These are phyloP conservation scores for Rhombomys opimus DNA, from an alignment of 2,113 vertebrate species.

Conservation along the genomic window DNA sequence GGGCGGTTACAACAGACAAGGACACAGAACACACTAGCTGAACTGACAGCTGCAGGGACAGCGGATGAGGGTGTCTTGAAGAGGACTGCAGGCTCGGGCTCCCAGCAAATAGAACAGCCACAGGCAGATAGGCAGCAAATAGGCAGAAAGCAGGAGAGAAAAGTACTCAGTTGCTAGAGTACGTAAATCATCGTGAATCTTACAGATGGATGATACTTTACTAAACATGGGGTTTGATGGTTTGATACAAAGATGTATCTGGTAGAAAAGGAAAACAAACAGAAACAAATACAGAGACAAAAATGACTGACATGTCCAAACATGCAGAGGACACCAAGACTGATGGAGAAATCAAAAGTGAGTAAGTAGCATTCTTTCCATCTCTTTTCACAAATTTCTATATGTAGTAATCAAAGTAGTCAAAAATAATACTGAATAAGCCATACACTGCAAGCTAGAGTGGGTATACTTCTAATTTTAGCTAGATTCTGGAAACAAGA, in stretches of 20 bases:
- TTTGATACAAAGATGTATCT: neutral
- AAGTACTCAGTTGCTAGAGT: constrained; percentile 15
- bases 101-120: neutral
- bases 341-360: constrained; percentile 12
- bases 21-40: neutral
- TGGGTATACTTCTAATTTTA: constrained; percentile 30
- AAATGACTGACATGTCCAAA: neutral
- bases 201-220: neutral
- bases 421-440: neutral
- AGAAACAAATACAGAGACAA: neutral
- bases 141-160: neutral
- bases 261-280: neutral
- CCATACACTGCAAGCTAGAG: neutral
- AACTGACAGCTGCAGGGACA: neutral
- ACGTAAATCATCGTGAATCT: too few relatives aligned
- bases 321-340: neutral
- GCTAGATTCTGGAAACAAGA: constrained; percentile 24
- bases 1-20: neutral
- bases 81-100: neutral
- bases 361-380: constrained; percentile 9
- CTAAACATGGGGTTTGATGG: neutral
- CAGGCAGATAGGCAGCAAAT: too few relatives aligned
- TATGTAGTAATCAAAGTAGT: neutral
- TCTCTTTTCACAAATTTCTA: neutral
- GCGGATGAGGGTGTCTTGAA: neutral